Evolutionary conservation across 1,140 invertebrate genomes (phyloP).

Genomic region (Drosophila subobscura): DNA sequence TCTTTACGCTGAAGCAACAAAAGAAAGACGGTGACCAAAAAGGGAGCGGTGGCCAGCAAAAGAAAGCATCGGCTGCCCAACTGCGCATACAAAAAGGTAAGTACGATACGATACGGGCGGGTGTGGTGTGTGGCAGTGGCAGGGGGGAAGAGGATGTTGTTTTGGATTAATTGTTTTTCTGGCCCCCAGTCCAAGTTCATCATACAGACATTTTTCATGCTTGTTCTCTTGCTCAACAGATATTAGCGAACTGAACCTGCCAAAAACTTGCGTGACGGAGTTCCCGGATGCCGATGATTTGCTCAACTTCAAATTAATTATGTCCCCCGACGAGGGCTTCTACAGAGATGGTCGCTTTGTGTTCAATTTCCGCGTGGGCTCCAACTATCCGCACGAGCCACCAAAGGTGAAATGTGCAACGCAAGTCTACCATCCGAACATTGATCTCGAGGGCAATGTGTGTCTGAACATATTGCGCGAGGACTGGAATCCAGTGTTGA

Average conservation of each 20-base stretch:
- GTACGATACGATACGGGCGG: constrained; percentile 8
- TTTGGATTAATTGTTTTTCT: not conserved
- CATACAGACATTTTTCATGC: constrained; percentile 4
- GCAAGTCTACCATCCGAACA: constrained; percentile 97
- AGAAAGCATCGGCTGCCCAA: constrained; percentile 97
- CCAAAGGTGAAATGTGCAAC: constrained; percentile 98
- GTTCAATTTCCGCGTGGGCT: constrained; percentile 98
- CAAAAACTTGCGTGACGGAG: constrained; percentile 97
- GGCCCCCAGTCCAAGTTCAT: constrained; percentile 4
- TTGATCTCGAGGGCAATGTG: constrained; percentile 97
- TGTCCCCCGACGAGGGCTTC: constrained; percentile 99
- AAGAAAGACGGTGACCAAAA: constrained; percentile 97
- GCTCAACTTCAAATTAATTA: constrained; percentile 97
- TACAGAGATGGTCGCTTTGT: constrained; percentile 96
- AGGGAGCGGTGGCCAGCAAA: constrained; percentile 89
- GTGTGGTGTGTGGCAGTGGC: not conserved
- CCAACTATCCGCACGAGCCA: constrained; percentile 98
- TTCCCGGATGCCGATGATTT: constrained; percentile 98
- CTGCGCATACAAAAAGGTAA: constrained; percentile 98
- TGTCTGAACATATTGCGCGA: constrained; percentile 97
- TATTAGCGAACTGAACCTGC: constrained; percentile 98
- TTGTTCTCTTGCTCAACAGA: constrained; percentile 87
- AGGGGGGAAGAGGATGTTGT: too few species aligned
- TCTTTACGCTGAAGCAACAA: constrained; percentile 98
- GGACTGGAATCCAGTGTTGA: constrained; percentile 99